Percentiles rank a stretch among this genome's conserved stretches.
These are phyloP conservation scores for Acleris laterana DNA, from an alignment of 2,888 invertebrate genomes.

Conservation along the genomic window DNA sequence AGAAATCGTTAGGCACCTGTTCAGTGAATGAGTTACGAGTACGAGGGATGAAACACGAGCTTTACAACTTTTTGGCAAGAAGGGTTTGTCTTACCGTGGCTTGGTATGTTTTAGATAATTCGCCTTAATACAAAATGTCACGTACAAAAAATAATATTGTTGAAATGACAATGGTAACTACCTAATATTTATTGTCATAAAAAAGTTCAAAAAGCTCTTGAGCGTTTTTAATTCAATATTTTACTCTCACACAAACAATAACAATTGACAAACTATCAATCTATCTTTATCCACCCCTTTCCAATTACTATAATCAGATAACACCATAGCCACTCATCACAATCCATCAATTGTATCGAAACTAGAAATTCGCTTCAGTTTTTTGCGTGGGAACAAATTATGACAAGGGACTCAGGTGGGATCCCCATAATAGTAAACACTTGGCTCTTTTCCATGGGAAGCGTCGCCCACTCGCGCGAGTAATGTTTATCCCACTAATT, in stretches of 20 bases:
- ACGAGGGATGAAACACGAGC: too few relatives aligned
- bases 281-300: slow-evolving; percentile 24
- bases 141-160: too few relatives aligned
- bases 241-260: not conserved
- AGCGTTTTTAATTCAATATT: too few relatives aligned
- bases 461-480: slow-evolving; percentile 42
- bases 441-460: slow-evolving; percentile 72
- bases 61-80: too few relatives aligned
- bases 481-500: slow-evolving; percentile 65
- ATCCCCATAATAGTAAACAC: slow-evolving; percentile 52
- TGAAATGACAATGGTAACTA: too few relatives aligned
- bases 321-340: slow-evolving; percentile 11
- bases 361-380: slow-evolving; percentile 40
- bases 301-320: slow-evolving; percentile 24
- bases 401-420: slow-evolving; percentile 37
- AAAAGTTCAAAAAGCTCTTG: too few relatives aligned
- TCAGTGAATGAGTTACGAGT: too few relatives aligned
- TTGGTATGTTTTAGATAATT: too few relatives aligned
- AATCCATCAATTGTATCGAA: slow-evolving; percentile 29
- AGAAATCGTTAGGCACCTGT: too few relatives aligned
- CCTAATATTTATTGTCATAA: too few relatives aligned
- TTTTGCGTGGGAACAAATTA: slow-evolving; percentile 59
- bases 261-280: slow-evolving; percentile 31
- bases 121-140: too few relatives aligned
- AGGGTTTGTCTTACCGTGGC: too few relatives aligned